Evolutionary conservation across 2,888 invertebrate genomes (phyloP), one percentile per base, ranked within the genome.

Genomic region (Drosophila meridiana): DNA sequence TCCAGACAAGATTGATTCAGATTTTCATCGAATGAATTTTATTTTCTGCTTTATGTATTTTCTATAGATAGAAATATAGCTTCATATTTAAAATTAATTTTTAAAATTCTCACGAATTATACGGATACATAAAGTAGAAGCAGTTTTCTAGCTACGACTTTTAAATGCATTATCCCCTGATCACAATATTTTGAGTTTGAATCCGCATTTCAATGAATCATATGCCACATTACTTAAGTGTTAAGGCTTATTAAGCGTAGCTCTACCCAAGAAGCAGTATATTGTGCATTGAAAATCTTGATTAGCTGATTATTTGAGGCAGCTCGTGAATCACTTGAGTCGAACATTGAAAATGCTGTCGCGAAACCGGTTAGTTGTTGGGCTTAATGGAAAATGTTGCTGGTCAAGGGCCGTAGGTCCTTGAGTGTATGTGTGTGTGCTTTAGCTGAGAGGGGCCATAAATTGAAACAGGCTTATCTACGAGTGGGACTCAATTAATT

Each of bases 321-420:
- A 20, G n/a, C 38, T 14, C 53, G 38, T 55, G 26, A 55, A 38
- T 55, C 28, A 55, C 36, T 55, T 28, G 5, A 38, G 53, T 2
- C 2, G 36, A 26, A 53, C 26, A 14, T 13, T 53, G 34, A 34
- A 20, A 6, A 34, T 34, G 52, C 6, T 34, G 52, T 20, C 11
- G 7, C 2, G 14, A 50, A 86, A 83, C 86, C 83, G 83, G 86
- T 81, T 68, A n/a, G 56, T 32, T 57, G 68, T 14, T 28, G 8
- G 34, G 13, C 5, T 34, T 45, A 26, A 34, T 13, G 43, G 13
- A 11, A 42, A 14, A 38, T 38, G 38, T 47, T 11, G 58, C 52
- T 63, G 76, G 80, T 87, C 82, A 85, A 82, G 84, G 87, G 78
- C 82, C 80, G 73, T 62, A 55, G 61, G 83, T 86, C 87, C 85